Evolutionary conservation across 2,797 vertebrate species (phyloP).

Genomic region (Semaprochilodus insignis): DNA sequence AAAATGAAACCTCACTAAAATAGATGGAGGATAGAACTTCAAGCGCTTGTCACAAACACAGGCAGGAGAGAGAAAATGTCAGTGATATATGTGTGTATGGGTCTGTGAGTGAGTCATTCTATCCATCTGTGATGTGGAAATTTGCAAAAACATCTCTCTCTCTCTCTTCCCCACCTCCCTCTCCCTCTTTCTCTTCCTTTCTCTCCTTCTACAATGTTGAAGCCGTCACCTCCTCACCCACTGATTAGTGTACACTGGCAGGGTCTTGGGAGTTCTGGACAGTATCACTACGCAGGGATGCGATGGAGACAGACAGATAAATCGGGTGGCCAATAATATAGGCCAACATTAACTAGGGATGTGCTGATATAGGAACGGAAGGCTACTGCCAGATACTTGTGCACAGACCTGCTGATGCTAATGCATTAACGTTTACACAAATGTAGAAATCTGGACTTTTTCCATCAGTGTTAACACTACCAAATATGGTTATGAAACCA

Average conservation of each 20-base stretch:
- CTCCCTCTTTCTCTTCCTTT: not conserved
- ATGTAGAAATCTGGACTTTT: too few species aligned
- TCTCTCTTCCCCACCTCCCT: not conserved
- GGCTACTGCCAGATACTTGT: too few species aligned
- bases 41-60: slow-evolving; percentile 29
- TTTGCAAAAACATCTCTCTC: slow-evolving; percentile 44
- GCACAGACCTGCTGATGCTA: too few species aligned
- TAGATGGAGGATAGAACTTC: slow-evolving; percentile 34
- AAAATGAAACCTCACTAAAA: slow-evolving; percentile 43
- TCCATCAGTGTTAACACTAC: too few species aligned
- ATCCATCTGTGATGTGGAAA: slow-evolving; percentile 63
- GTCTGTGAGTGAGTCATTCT: slow-evolving; percentile 58
- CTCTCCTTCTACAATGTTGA: slow-evolving; percentile 15
- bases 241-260: not conserved
- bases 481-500: too few species aligned
- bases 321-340: too few species aligned
- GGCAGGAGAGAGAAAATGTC: slow-evolving; percentile 51
- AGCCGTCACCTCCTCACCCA: slow-evolving; percentile 37
- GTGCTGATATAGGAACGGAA: too few species aligned
- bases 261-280: not conserved
- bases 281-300: not conserved
- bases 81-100: slow-evolving; percentile 41
- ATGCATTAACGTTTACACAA: too few species aligned
- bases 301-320: not conserved
- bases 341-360: too few species aligned